These are phyloP conservation scores for Sebastes melanostomus DNA, from an alignment of 2,797 vertebrate genomes.

Conservation along the genomic window DNA sequence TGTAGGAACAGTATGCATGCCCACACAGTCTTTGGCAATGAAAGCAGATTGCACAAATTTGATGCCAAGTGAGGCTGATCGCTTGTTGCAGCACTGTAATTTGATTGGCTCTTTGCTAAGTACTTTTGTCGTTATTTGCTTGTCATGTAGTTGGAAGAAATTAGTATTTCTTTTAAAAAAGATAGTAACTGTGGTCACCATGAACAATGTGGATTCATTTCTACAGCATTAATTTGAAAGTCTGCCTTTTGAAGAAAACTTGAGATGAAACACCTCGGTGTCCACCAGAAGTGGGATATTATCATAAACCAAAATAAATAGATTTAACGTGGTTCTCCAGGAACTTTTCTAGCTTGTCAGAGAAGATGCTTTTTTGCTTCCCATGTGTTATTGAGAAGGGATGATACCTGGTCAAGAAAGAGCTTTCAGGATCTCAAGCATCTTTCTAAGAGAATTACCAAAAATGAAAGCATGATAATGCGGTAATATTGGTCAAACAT, in stretches of 20 bases:
- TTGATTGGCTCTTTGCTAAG: neutral
- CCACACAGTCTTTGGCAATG: no score
- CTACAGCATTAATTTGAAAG: no score
- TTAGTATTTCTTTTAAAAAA: neutral
- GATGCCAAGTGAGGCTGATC: no score
- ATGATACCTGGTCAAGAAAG: neutral
- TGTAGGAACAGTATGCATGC: neutral
- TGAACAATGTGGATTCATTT: no score
- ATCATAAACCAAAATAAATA: neutral
- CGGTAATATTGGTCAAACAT: no score
- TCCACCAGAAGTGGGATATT: accelerated
- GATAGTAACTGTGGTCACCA: no score
- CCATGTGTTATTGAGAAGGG: accelerated
- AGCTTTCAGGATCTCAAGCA: neutral
- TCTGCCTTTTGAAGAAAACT: neutral
- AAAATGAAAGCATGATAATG: neutral
- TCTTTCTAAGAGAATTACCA: neutral
- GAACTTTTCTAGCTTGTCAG: neutral
- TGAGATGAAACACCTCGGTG: neutral
- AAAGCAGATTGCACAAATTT: accelerated
- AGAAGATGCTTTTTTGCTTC: neutral
- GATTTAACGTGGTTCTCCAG: neutral
- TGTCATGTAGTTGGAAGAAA: no score
- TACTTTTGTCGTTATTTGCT: accelerated
- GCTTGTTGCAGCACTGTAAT: neutral